Base-by-base conservation (phyloP, 2,113 vertebrate species). In the Rousettus leschenaultii region DNA sequence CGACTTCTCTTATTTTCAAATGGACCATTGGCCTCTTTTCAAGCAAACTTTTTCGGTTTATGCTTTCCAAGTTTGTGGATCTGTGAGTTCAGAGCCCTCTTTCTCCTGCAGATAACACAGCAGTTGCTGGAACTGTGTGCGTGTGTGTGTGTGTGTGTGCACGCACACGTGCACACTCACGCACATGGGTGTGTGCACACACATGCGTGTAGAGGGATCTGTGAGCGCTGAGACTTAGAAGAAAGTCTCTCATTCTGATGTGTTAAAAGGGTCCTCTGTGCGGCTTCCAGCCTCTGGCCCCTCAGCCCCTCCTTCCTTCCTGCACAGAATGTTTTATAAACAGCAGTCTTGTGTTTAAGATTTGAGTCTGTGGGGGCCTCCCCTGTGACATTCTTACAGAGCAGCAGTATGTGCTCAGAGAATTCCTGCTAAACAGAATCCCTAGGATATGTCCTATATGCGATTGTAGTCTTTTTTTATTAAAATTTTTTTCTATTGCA, bases 351-450 rank as follows among this genome's bases (percentile, higher is more conserved):
- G n/a, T 28, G 1, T 63, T 82, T 21, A 35, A 57, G 30, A 26
- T 10, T 2, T 70, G 26, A 79, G 73, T 9, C 26, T 6, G 9
- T 0, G 30, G n/a, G n/a, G n/a, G 73, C 45, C 71, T 45, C 15
- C 1, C 1, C 1, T 3, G 0, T 8, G 21, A 48, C 16, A 6
- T 22, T 28, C 33, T 30, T 24, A n/a, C 33, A 38, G 11, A 48
- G 24, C 24, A n/a, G 3, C 24, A 1, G 79, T 33, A 0, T 7
- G 78, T 33, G 43, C 43, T 40, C 65, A 16, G 35, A 53, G 21
- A 33, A 33, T 1, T n/a, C 43, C n/a, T 1, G 7, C 4, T 26
- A 8, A 5, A 21, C 7, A 10, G 84, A 33, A 15, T 19, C 12
- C 51, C 53, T 43, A 30, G 15, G 11, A 38, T n/a, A 15, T 4